These are phyloP conservation scores for Drosophila sturtevanti DNA, from an alignment of 1,140 invertebrate genomes.

Conservation along the genomic window DNA sequence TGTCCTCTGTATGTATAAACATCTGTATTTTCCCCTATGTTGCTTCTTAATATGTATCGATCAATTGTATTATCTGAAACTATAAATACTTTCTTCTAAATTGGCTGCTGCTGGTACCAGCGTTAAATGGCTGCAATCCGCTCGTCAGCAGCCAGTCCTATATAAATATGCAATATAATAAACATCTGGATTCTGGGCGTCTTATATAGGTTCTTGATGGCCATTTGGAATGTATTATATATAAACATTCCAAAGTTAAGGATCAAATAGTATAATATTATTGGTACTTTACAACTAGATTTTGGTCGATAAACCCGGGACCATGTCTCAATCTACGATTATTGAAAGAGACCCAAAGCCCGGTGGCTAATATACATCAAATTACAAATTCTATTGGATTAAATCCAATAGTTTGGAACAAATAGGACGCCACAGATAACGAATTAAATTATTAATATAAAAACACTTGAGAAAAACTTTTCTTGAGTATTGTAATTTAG, in stretches of 20 bases:
- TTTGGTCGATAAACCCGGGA: slow-evolving; percentile 26
- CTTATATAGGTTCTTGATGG: slow-evolving; percentile 8
- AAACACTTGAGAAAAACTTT: not conserved
- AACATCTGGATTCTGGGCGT: not conserved
- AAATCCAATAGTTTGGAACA: slow-evolving; percentile 32
- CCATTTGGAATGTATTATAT: slow-evolving; percentile 9
- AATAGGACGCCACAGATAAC: slow-evolving; percentile 6
- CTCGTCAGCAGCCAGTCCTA: not conserved
- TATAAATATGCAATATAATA: not conserved
- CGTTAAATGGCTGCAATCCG: not conserved
- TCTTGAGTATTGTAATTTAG: not conserved
- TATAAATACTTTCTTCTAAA: too few relatives aligned
- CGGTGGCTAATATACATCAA: slow-evolving; percentile 36
- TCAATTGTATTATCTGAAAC: too few relatives aligned
- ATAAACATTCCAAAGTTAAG: not conserved
- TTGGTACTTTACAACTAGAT: not conserved
- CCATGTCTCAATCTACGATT: slow-evolving; percentile 33
- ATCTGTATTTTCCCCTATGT: too few relatives aligned
- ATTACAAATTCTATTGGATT: slow-evolving; percentile 29
- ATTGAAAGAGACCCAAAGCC: slow-evolving; percentile 12
- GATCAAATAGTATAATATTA: slow-evolving; percentile 27
- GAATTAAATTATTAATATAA: not conserved
- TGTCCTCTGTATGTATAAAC: too few relatives aligned
- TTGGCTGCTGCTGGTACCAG: too few relatives aligned
- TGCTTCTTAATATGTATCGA: too few relatives aligned